Percentiles rank a stretch among this genome's conserved stretches.
Evolutionary conservation across 2,888 invertebrate genomes (phyloP).

Genomic region (Fragum fragum): DNA sequence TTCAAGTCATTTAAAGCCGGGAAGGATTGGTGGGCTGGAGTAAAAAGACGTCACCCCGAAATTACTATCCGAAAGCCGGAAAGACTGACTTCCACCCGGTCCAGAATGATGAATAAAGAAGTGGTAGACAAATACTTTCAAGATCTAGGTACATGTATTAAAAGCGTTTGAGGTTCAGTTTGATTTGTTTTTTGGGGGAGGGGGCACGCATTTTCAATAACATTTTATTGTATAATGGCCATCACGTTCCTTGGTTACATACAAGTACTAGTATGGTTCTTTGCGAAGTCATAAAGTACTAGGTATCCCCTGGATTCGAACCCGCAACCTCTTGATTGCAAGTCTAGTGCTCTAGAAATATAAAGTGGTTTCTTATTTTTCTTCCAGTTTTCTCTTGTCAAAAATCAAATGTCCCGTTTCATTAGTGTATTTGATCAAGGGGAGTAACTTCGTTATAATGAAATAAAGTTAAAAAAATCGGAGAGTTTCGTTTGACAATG

Average conservation of each 20-base stretch:
- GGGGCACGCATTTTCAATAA: slow-evolving; percentile 6
- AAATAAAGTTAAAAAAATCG: slow-evolving; percentile 6
- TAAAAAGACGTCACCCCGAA: slow-evolving; percentile 47
- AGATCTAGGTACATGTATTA: slow-evolving; percentile 16
- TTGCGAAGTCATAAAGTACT: neutral
- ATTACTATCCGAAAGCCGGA: slow-evolving; percentile 47
- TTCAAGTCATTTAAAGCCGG: slow-evolving; percentile 44
- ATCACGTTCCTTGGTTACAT: slow-evolving; percentile 6
- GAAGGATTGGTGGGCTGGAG: slow-evolving; percentile 51
- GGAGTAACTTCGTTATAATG: slow-evolving; percentile 2
- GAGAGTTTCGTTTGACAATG: slow-evolving; percentile 1
- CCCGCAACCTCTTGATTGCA: slow-evolving; percentile 6
- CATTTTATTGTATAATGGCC: neutral
- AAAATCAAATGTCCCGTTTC: slow-evolving; percentile 6
- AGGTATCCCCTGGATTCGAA: slow-evolving; percentile 6
- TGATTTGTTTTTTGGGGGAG: neutral
- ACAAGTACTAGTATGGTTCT: slow-evolving; percentile 1
- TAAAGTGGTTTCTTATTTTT: slow-evolving; percentile 2
- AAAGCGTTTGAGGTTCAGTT: slow-evolving; percentile 12
- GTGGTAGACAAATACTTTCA: slow-evolving; percentile 34
- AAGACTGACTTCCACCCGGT: slow-evolving; percentile 31
- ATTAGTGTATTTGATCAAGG: slow-evolving; percentile 6
- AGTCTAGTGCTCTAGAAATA: slow-evolving; percentile 6
- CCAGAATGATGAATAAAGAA: slow-evolving; percentile 47
- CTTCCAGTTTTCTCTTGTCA: slow-evolving; percentile 3